A percentile compares a stretch with the other conserved stretches of the same genome.
Evolutionary conservation across 2,797 vertebrate species (phyloP).

Genomic region (Sus cebifrons): DNA sequence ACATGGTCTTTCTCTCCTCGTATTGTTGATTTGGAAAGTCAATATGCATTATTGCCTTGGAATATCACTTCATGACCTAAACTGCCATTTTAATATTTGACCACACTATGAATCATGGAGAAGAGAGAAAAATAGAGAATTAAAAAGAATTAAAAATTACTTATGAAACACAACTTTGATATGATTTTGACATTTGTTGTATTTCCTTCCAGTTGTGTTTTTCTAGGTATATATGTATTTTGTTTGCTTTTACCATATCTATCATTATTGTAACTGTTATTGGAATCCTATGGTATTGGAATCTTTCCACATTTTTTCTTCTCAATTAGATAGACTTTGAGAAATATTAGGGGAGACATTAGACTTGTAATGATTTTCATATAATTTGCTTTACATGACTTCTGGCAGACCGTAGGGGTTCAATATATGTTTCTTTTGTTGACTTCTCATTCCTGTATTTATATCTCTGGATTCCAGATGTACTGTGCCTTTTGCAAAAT

Average conservation of each 20-base stretch:
- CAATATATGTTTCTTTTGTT: not conserved
- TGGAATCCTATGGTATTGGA: not conserved
- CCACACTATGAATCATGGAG: not conserved
- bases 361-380: not conserved
- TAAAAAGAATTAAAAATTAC: not conserved
- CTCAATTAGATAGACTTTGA: not conserved
- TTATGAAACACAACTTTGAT: not conserved
- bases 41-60: not conserved
- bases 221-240: not conserved
- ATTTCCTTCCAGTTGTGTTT: not conserved
- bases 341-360: not conserved
- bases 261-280: not conserved
- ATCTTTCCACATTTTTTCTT: conserved; percentile 14
- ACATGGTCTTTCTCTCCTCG: not conserved
- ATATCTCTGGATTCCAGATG: not conserved
- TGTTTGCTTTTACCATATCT: not conserved
- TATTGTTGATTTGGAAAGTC: not conserved
- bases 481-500: not conserved
- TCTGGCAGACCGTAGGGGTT: not conserved
- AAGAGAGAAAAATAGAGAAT: not conserved
- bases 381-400: not conserved
- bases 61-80: not conserved
- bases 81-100: conserved; percentile 15
- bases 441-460: not conserved
- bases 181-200: not conserved